Conservation (phyloP, 2,113 vertebrate species). For the Chloropsis hardwickii region DNA sequence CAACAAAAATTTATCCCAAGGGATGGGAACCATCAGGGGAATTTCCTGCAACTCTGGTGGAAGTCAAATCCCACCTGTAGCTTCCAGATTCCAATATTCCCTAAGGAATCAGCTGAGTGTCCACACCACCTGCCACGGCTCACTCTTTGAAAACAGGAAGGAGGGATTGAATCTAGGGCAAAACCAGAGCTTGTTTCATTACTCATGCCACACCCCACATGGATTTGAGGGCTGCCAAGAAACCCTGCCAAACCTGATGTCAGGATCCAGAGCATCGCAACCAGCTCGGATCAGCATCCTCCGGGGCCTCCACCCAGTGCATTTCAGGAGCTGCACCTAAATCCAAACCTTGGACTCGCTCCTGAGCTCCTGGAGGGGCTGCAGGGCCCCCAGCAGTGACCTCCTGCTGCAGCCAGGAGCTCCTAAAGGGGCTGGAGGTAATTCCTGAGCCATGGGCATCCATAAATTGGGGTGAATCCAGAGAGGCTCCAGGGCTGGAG, state of each 20-base stretch:
- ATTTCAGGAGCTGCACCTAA: background rate
- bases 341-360: background rate
- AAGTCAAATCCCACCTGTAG: background rate
- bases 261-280: background rate
- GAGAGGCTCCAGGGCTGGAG: background rate
- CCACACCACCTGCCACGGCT: background rate
- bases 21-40: background rate
- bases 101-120: background rate
- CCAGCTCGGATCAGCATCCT: background rate
- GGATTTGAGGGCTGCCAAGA: background rate
- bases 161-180: background rate
- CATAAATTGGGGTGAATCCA: background rate
- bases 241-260: background rate
- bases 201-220: background rate
- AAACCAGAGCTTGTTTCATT: background rate
- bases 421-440: background rate
- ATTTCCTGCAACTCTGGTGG: background rate
- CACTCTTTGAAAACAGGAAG: slow-evolving; percentile 13
- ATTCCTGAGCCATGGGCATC: background rate
- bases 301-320: background rate
- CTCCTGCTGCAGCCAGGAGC: background rate
- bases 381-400: background rate
- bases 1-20: rapidly evolving
- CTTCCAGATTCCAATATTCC: background rate
- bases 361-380: background rate